Conservation (phyloP, 2,113 vertebrate genomes). For the Colaptes auratus region DNA sequence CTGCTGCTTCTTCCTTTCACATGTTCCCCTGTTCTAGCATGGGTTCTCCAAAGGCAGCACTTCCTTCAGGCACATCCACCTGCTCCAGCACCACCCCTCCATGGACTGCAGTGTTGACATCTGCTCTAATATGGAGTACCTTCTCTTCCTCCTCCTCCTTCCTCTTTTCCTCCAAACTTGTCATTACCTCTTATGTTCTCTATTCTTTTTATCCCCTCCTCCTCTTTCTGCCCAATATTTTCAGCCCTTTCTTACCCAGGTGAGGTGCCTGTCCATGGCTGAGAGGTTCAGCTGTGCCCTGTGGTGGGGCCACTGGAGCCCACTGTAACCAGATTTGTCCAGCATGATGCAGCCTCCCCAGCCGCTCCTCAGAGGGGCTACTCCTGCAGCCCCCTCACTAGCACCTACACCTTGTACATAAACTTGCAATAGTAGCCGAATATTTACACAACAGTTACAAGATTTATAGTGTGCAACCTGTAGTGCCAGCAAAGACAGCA, state of each 20-base stretch:
- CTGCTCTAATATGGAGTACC: not conserved
- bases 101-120: not conserved
- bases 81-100: not conserved
- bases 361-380: rapidly evolving
- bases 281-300: not conserved
- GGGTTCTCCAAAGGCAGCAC: not conserved
- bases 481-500: not conserved
- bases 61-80: not conserved
- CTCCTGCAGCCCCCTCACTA: not conserved
- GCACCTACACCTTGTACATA: not conserved
- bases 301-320: not conserved
- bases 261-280: rapidly evolving
- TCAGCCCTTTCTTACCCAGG: not conserved
- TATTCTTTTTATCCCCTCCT: not conserved
- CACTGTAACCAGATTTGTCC: too few species aligned
- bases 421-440: not conserved
- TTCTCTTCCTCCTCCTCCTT: not conserved
- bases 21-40: not conserved
- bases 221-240: not conserved
- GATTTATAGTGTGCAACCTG: not conserved
- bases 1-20: not conserved
- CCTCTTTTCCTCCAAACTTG: not conserved
- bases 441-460: not conserved
- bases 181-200: not conserved
- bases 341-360: too few species aligned